phyloP scores from a whole-genome alignment of 2,113 vertebrate species.

The Hyperopisus bebe region DNA sequence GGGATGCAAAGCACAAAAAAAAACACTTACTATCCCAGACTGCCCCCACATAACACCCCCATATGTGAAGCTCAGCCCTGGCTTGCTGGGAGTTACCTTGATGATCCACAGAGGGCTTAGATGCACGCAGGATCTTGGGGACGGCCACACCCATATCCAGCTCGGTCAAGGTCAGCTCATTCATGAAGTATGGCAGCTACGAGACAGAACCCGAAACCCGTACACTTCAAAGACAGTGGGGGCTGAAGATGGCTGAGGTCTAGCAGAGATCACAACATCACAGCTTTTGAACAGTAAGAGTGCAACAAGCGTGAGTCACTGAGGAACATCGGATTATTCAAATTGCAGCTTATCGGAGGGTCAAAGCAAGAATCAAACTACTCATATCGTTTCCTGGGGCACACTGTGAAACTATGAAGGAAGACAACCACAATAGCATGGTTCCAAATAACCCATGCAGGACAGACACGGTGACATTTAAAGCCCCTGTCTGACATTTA shows the following conservation, averaged over 20 bases:
- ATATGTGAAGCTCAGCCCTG: background rate
- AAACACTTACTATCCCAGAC: background rate
- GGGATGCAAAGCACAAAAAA: background rate
- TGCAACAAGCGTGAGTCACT: background rate
- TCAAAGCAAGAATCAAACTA: background rate
- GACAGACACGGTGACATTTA: constrained; percentile 5
- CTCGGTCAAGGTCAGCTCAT: constrained; percentile 90
- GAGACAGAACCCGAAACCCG: constrained; percentile 19
- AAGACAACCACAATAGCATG: background rate
- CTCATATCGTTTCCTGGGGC: background rate
- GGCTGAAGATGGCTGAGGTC: background rate
- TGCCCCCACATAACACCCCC: background rate
- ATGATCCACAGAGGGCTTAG: constrained; percentile 84
- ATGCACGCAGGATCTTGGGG: constrained; percentile 89
- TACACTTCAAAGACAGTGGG: background rate
- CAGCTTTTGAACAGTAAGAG: background rate
- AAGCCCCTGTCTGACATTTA: constrained; percentile 7
- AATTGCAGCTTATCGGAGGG: background rate
- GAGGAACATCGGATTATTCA: background rate
- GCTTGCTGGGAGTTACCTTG: constrained; percentile 68
- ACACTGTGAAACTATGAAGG: background rate
- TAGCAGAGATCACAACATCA: background rate
- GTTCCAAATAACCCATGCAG: background rate
- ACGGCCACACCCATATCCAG: constrained; percentile 95
- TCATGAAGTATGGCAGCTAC: constrained; percentile 97